These are phyloP conservation scores for Neria commutata DNA, from an alignment of 2,888 invertebrate genomes.

Conservation along the genomic window DNA sequence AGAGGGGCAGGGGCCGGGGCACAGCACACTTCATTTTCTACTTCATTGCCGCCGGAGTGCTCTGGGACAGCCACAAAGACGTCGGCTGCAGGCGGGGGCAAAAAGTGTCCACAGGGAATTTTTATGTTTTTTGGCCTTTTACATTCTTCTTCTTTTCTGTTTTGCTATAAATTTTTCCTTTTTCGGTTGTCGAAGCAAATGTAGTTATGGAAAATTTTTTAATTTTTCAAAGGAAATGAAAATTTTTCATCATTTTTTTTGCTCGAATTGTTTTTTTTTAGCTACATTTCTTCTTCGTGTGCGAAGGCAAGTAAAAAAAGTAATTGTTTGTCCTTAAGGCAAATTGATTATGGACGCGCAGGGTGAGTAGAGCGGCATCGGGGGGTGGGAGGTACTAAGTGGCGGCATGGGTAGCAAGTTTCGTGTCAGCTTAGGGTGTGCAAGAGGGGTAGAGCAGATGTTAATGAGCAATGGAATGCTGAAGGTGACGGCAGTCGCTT, in stretches of 20 bases:
- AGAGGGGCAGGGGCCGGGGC: constrained; percentile 34
- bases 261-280: constrained; percentile 27
- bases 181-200: constrained; percentile 12
- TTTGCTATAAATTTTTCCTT: constrained; percentile 14
- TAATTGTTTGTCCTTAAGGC: constrained; percentile 45
- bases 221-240: constrained; percentile 46
- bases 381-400: neutral
- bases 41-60: constrained; percentile 45
- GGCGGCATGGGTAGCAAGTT: neutral
- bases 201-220: constrained; percentile 21
- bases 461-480: constrained; percentile 32
- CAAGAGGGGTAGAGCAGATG: constrained; percentile 36
- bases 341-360: constrained; percentile 56
- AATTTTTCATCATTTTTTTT: constrained; percentile 55
- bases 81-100: constrained; percentile 18
- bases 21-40: constrained; percentile 49
- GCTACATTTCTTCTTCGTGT: constrained; percentile 22
- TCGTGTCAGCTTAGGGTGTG: neutral
- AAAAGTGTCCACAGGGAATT: constrained; percentile 48
- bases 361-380: neutral
- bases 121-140: constrained; percentile 11
- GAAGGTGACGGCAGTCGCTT: no score
- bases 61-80: constrained; percentile 11
- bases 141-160: constrained; percentile 14
- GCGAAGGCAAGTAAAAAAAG: constrained; percentile 15